Base-by-base conservation (phyloP, 2,888 invertebrate genomes). In the Erebia palarica region DNA sequence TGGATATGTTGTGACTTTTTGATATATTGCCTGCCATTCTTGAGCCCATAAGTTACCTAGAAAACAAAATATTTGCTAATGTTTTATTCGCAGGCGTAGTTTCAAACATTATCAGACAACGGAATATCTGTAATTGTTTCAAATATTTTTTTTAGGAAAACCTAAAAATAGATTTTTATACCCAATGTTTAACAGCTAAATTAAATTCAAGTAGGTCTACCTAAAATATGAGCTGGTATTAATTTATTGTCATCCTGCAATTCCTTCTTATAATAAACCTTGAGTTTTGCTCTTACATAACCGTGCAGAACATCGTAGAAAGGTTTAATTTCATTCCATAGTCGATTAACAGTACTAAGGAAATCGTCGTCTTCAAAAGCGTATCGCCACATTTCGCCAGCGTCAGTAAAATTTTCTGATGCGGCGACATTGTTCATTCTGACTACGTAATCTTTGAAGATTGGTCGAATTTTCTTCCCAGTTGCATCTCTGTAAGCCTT, bases 141-240 rank as follows among this genome's bases (percentile, higher is more conserved):
- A 49, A 49, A 14, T 49, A 4, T 14, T 0, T 13, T 49, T 49
- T 49, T 49, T 4, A 14, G 13, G 49, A 5, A 60, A 36, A 44
- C 44, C 36, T 36, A 36, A 36, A 36, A 36, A 36, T 36, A 7
- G 36, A 36, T 5, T 36, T 5, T 36, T 7, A 36, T 36, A 5
- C 36, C 36, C 36, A 36, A 36, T 36, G 36, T 36, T 36, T 36
- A 36, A 36, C 36, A 36, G 36, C 7, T 27, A 27, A 36, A 36
- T 36, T 36, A 36, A 36, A 36, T 36, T 36, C 7, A 36, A 36
- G 36, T 36, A 36, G 36, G 36, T 36, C 36, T 36, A 95, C 96
- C 96, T 75, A 96, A 86, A 67, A 96, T 80, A 86, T 96, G 96
- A 1, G 96, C 96, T 0, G 96, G 96, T 73, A 96, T 95, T 7